Evolutionary conservation across 2,888 invertebrate genomes (phyloP), one percentile per base, ranked within the genome.

Genomic region (Mactromeris polynyma): DNA sequence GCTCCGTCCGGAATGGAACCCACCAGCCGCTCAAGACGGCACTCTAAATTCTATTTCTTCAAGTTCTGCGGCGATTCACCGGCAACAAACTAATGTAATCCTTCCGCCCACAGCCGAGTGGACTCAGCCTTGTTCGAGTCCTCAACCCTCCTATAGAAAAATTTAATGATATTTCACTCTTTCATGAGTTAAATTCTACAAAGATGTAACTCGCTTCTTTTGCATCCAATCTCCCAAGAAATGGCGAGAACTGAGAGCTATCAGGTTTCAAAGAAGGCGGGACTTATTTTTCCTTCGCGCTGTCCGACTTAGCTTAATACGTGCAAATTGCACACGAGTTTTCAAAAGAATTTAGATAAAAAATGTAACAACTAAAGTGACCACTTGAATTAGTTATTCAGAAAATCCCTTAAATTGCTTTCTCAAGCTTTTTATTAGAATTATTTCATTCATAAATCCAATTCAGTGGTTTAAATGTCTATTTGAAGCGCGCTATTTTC

Each of bases 261-360:
- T 92, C 85, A 83, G 54, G 88, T 92, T 92, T 84, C 92, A 81
- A 36, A 54, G 89, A 46, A 83, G 92, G 92, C 92, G 92, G 90
- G 69, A 90, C 89, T 87, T 85, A 90, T 69, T 31, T 26, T 51
- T 51, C 73, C 64, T 79, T 79, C 38, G 64, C 73, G 81, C 51
- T 78, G 7, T 26, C 77, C 38, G 26, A 36, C 58, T 46, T 64
- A 1, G 31, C 33, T 38, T 58, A 81, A 3, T 58, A 38, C 26
- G n/a, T 64, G n/a, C 31, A 81, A 11, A 7, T 33, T 81, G 81
- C 33, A 21, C 14, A 33, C 81, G 42, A 33, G 31, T 58, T 36
- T 36, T 73, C 36, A 73, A 73, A 2, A 33, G 3, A 21, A 58
- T 19, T 46, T 54, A 4, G 38, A 3, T 33, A 58, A 58, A 81